Percentiles rank a stretch among this genome's conserved stretches.
These are phyloP conservation scores for Zaprionus tsacasi DNA, from an alignment of 1,140 invertebrate genomes.

Conservation along the genomic window DNA sequence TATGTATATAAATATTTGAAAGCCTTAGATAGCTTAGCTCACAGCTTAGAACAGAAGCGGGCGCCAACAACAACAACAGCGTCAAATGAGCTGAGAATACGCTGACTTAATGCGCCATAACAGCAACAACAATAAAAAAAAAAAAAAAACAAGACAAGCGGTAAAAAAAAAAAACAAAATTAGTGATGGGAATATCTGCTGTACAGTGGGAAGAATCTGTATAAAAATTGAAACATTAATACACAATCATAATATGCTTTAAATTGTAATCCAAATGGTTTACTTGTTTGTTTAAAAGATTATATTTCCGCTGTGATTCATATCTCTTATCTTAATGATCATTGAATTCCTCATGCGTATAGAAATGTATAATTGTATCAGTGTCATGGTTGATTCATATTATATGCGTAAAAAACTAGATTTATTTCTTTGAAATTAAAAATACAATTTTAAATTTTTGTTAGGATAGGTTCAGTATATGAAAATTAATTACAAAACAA, in stretches of 20 bases:
- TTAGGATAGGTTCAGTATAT: slow-evolving; percentile 1
- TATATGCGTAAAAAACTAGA: not conserved
- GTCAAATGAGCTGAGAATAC: slow-evolving; percentile 33
- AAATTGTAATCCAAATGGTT: not conserved
- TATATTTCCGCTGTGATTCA: not conserved
- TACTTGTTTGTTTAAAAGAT: not conserved
- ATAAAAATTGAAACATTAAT: not conserved
- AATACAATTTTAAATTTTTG: not conserved
- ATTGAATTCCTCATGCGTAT: not conserved
- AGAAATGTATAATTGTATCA: not conserved
- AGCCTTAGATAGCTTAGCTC: slow-evolving; percentile 58
- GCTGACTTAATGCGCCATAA: slow-evolving; percentile 34
- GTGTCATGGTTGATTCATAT: slow-evolving; percentile 1
- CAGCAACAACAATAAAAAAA: slow-evolving; percentile 3
- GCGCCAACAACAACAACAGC: slow-evolving; percentile 26
- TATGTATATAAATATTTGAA: slow-evolving; percentile 1
- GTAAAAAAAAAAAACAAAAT: not conserved
- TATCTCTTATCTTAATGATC: slow-evolving; percentile 3
- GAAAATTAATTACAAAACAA: not conserved
- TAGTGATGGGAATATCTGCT: slow-evolving; percentile 23
- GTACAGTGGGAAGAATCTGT: slow-evolving; percentile 16
- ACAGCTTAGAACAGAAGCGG: slow-evolving; percentile 47
- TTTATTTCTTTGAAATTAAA: not conserved
- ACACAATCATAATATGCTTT: not conserved
- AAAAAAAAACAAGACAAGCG: not conserved